Base-by-base conservation (phyloP, 2,888 invertebrate genomes). In the Notodromas monacha region DNA sequence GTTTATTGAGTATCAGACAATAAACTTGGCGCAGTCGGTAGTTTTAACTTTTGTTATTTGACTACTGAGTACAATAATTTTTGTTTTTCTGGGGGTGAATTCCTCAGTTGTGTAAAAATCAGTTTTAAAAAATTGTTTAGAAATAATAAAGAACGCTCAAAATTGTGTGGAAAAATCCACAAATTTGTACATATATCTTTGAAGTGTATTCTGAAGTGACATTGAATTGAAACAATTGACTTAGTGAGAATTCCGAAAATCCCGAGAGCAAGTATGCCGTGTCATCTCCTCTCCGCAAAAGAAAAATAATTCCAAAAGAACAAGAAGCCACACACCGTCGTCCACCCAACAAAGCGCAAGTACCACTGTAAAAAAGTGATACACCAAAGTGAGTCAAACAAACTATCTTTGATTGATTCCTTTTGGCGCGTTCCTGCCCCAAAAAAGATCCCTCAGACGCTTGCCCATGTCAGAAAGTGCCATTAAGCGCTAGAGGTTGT, bases 11-110 rank as follows among this genome's bases (percentile, higher is more conserved):
- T 21, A 21, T 8, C 21, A n/a, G 21, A 21, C 21, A 21, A 21
- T n/a, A 21, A 21, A 21, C 21, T 21, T 21, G 21, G 21, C 21
- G 21, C 21, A 21, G 21, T 21, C 21, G 21, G 21, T 21, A 21
- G 21, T 21, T 21, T 21, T 21, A 21, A 21, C 21, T 21, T 21
- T 21, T 21, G 21, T 21, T 21, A 21, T 21, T 21, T 21, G 21
- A 21, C 21, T 21, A 21, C 21, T n/a, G 21, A 21, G 21, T 21
- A 21, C 6, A 21, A 21, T n/a, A 21, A 21, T 21, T 21, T 21
- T 21, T 21, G 21, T 21, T 21, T 21, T 21, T 21, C 21, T 21
- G 21, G 21, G 21, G 21, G 21, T 21, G 21, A 21, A 8, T n/a
- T 21, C 21, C 21, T 21, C 21, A 21, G 21, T 21, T 21, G 21